phyloP scores from a whole-genome alignment of 2,888 invertebrate genomes.

The Lutraria lutraria region DNA sequence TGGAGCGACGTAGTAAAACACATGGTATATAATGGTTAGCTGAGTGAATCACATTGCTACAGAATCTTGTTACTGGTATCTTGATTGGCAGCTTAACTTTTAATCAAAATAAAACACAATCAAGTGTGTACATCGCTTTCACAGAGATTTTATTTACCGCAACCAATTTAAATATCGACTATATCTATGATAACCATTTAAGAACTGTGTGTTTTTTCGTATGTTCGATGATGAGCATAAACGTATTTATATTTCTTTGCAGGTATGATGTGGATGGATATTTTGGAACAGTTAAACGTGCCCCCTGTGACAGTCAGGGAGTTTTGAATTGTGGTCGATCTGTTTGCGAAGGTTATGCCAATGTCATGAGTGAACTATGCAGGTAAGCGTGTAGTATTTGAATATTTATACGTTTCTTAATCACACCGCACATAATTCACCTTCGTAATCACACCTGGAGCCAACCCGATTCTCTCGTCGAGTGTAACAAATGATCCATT shows the following conservation, averaged over 20 bases:
- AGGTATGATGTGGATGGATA: slow-evolving; percentile 61
- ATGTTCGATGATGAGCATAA: neutral
- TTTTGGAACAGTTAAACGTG: slow-evolving; percentile 41
- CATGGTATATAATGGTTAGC: no score
- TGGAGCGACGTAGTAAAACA: no score
- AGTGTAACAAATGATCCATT: no score
- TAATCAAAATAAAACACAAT: no score
- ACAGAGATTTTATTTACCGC: neutral
- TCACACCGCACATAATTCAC: neutral
- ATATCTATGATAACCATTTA: no score
- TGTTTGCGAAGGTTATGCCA: slow-evolving; percentile 73
- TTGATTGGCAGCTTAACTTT: no score
- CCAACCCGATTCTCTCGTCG: no score
- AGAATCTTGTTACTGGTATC: no score
- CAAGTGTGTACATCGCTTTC: no score
- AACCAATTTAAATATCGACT: neutral
- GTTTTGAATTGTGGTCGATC: slow-evolving; percentile 53
- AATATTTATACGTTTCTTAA: neutral
- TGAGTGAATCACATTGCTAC: no score
- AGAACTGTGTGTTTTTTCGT: neutral
- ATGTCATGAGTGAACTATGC: slow-evolving; percentile 66
- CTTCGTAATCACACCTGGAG: no score
- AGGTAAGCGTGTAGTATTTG: slow-evolving; percentile 47
- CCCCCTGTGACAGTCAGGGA: slow-evolving; percentile 45
- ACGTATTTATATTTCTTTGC: neutral